Evolutionary conservation across 2,797 vertebrate genomes (phyloP).

Genomic region (Poecilia gillii): DNA sequence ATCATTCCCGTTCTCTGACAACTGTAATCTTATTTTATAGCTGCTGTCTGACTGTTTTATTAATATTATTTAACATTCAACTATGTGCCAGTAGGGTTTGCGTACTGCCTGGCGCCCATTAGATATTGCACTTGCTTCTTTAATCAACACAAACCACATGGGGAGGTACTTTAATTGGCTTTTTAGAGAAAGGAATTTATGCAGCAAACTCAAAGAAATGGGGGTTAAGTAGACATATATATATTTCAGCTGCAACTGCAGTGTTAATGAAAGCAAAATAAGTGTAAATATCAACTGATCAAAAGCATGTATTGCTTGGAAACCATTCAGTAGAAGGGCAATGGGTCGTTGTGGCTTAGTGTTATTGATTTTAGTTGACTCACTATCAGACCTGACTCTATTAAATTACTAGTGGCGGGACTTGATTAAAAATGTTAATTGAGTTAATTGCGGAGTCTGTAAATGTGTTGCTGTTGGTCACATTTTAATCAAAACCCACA

Average conservation of each 20-base stretch:
- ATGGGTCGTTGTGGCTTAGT: background rate
- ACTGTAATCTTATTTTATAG: constrained; percentile 57
- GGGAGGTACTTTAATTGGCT: background rate
- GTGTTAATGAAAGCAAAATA: background rate
- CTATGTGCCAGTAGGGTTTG: constrained; percentile 22
- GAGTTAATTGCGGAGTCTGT: too few relatives aligned
- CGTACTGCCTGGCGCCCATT: constrained; percentile 21
- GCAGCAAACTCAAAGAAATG: constrained; percentile 10
- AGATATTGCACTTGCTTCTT: constrained; percentile 32
- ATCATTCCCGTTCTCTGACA: constrained; percentile 38
- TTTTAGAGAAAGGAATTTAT: constrained; percentile 17
- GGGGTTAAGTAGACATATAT: background rate
- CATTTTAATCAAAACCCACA: too few relatives aligned
- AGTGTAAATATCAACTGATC: background rate
- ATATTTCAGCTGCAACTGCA: background rate
- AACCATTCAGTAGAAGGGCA: background rate
- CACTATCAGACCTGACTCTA: background rate
- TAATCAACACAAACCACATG: constrained; percentile 27
- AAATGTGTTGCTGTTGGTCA: too few relatives aligned
- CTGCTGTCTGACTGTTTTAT: constrained; percentile 54
- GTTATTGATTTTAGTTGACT: background rate
- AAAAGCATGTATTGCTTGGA: background rate
- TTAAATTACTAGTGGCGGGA: constrained; percentile 14
- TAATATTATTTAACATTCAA: constrained; percentile 50
- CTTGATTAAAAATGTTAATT: too few relatives aligned